phyloP scores from a whole-genome alignment of 1,140 invertebrate genomes.

The Trichonephila clavipes region DNA sequence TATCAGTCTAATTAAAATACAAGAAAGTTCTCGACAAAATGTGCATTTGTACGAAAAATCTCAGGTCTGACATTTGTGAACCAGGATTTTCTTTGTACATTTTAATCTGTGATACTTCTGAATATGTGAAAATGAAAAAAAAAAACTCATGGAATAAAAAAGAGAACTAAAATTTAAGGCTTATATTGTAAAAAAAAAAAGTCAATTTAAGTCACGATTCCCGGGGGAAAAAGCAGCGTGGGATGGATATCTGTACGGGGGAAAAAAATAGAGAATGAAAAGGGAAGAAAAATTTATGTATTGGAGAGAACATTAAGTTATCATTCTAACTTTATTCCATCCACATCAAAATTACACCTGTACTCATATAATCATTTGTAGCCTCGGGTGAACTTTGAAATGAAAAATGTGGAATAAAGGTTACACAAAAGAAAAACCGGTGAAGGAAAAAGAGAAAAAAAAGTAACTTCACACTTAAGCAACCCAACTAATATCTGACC shows the following conservation, averaged over 20 bases:
- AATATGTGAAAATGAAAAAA: background rate
- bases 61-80: too few relatives aligned
- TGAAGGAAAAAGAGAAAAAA: background rate
- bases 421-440: background rate
- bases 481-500: background rate
- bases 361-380: conserved; percentile 15
- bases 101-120: too few relatives aligned
- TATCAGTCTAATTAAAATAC: too few relatives aligned
- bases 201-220: background rate
- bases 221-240: background rate
- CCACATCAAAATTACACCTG: conserved; percentile 53
- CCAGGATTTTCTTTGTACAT: too few relatives aligned
- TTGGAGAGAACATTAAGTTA: conserved; percentile 20
- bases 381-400: background rate
- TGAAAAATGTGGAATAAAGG: background rate
- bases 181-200: background rate
- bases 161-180: background rate
- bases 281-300: background rate
- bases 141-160: background rate
- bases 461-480: conserved; percentile 12
- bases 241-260: background rate
- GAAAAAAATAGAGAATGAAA: background rate
- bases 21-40: too few relatives aligned
- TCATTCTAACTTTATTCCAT: conserved; percentile 23
- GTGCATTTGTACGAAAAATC: too few relatives aligned